Evolutionary conservation across 2,113 vertebrate species (phyloP).

Genomic region (Limanda limanda): DNA sequence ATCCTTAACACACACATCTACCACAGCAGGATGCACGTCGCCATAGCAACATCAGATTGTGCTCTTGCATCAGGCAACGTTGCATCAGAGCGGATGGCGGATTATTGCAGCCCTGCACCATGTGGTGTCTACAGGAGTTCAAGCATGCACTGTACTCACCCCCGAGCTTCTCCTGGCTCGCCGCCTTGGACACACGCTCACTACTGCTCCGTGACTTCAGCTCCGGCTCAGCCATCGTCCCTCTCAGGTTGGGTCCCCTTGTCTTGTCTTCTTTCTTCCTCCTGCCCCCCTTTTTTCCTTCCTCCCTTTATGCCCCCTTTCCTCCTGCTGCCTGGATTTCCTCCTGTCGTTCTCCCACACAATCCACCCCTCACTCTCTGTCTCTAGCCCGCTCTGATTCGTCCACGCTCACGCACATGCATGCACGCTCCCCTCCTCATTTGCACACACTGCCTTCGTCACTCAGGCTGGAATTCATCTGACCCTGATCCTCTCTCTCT

Average conservation of each 20-base stretch:
- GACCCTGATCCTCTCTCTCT: conserved; percentile 54
- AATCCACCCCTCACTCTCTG: not conserved
- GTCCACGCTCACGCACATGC: conserved; percentile 41
- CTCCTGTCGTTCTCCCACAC: conserved; percentile 29
- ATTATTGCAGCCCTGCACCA: conserved; percentile 61
- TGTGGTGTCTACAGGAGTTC: conserved; percentile 49
- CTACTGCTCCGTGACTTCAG: conserved; percentile 80
- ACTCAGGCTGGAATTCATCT: conserved; percentile 61
- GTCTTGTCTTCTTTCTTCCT: conserved; percentile 45
- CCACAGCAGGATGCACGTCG: not conserved
- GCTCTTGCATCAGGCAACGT: conserved; percentile 45
- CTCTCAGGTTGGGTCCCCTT: conserved; percentile 39
- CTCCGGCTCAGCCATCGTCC: conserved; percentile 78
- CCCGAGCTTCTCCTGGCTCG: conserved; percentile 73
- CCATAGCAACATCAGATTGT: not conserved
- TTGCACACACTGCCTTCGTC: conserved; percentile 51
- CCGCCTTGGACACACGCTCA: conserved; percentile 76
- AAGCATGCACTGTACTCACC: conserved; percentile 71
- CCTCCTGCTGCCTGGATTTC: conserved; percentile 40
- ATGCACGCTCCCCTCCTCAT: conserved; percentile 33
- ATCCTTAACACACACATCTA: not conserved
- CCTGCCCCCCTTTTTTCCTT: conserved; percentile 28
- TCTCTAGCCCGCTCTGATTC: conserved; percentile 35
- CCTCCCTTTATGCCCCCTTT: conserved; percentile 49
- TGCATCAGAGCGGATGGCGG: conserved; percentile 66